Evolutionary conservation across 2,113 vertebrate genomes (phyloP).

Genomic region (Trichechus manatus): DNA sequence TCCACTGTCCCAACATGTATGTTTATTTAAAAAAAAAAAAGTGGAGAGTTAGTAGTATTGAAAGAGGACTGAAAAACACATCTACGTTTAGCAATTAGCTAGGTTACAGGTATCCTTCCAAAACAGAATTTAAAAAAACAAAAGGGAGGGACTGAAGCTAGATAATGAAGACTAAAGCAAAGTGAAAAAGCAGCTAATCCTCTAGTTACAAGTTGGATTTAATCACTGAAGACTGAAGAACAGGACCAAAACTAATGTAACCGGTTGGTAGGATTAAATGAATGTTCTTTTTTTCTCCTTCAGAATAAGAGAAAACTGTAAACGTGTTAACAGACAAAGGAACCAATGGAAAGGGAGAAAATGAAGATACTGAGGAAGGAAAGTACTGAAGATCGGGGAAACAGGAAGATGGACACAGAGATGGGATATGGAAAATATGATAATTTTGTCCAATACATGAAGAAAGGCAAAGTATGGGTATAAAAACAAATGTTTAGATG

Average conservation of each 20-base stretch:
- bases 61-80: conserved; percentile 15
- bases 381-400: neutral
- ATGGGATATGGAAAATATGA: neutral
- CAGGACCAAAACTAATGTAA: neutral
- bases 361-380: neutral
- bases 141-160: neutral
- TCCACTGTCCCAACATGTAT: too few species aligned
- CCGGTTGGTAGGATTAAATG: neutral
- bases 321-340: neutral
- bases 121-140: neutral
- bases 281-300: neutral
- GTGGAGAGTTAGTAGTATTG: neutral
- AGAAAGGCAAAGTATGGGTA: neutral
- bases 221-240: conserved; percentile 9
- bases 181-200: neutral
- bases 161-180: neutral
- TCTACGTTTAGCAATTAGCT: neutral
- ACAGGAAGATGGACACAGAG: neutral
- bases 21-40: neutral
- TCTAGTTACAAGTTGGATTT: neutral
- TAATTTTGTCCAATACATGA: neutral
- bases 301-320: neutral
- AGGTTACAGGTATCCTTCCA: neutral
- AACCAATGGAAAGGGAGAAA: neutral
- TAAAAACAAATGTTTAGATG: neutral